Evolutionary conservation across 2,888 invertebrate genomes (phyloP).

Genomic region (Drosophila niveifrons): DNA sequence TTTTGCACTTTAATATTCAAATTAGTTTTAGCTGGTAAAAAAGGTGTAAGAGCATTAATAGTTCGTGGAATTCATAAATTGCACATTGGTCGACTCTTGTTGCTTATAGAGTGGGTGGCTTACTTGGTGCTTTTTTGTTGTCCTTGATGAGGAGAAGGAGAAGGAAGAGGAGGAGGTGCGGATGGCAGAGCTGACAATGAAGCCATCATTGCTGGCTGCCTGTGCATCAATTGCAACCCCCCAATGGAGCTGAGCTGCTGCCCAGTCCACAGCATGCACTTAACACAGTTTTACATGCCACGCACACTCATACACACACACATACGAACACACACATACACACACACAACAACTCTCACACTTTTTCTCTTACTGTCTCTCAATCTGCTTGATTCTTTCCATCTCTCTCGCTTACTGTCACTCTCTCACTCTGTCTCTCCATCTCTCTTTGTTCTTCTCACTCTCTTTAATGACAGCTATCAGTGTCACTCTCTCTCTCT

Average conservation of each 20-base stretch:
- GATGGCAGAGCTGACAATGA: constrained; percentile 65
- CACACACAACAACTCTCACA: constrained; percentile 19
- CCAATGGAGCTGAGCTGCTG: constrained; percentile 38
- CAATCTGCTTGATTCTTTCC: constrained; percentile 22
- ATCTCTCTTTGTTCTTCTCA: constrained; percentile 16
- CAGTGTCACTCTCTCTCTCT: constrained; percentile 31
- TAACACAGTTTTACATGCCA: constrained; percentile 68
- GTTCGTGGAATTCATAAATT: constrained; percentile 8
- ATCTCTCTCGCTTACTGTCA: constrained; percentile 10
- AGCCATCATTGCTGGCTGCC: constrained; percentile 62
- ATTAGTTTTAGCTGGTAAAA: neutral
- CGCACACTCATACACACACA: constrained; percentile 8
- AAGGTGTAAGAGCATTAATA: constrained; percentile 16
- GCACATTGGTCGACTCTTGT: neutral
- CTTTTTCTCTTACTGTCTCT: constrained; percentile 19
- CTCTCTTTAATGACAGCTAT: constrained; percentile 14
- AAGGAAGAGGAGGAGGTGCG: neutral
- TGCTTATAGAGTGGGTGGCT: constrained; percentile 35
- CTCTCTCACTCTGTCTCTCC: constrained; percentile 16
- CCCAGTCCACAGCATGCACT: constrained; percentile 62
- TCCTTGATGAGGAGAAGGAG: neutral
- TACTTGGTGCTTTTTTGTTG: neutral
- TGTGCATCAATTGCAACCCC: constrained; percentile 63
- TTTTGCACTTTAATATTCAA: no score
- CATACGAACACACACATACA: neutral